Evolutionary conservation across 1,140 invertebrate species (phyloP).

Genomic region (Phymorhynchus buccinoides): DNA sequence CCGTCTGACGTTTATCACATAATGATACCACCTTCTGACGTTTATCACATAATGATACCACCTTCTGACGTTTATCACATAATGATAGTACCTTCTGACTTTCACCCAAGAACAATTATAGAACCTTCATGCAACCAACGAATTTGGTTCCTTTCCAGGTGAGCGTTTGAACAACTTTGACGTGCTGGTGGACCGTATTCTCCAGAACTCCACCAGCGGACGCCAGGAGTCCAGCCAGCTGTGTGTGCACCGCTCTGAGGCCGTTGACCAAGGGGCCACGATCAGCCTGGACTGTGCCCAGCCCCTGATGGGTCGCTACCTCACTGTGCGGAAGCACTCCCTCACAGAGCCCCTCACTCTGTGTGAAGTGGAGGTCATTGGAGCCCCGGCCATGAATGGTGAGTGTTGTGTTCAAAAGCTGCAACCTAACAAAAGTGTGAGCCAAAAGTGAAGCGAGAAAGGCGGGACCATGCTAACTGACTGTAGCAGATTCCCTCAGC

Average conservation of each 20-base stretch:
- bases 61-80: too few relatives aligned
- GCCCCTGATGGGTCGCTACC: neutral
- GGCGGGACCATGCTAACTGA: too few relatives aligned
- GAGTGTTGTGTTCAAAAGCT: neutral
- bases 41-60: too few relatives aligned
- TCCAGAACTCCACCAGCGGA: neutral
- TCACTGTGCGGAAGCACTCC: neutral
- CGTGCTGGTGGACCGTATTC: neutral
- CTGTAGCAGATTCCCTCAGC: too few relatives aligned
- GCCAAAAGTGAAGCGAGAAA: too few relatives aligned
- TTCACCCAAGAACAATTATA: too few relatives aligned
- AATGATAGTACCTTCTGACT: too few relatives aligned
- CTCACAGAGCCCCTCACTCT: neutral
- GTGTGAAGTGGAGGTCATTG: neutral
- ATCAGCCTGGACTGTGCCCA: neutral
- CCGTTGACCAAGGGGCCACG: neutral
- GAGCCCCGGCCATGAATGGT: neutral
- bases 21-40: too few relatives aligned
- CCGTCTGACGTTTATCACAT: too few relatives aligned
- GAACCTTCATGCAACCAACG: too few relatives aligned
- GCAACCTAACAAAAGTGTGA: too few relatives aligned
- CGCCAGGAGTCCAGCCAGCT: neutral
- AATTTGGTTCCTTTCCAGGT: neutral
- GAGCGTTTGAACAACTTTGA: neutral
- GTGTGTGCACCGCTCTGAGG: neutral